Evolutionary conservation across 2,113 vertebrate genomes (phyloP), one percentile per base, ranked within the genome.

Genomic region (Eupsittula cactorum): DNA sequence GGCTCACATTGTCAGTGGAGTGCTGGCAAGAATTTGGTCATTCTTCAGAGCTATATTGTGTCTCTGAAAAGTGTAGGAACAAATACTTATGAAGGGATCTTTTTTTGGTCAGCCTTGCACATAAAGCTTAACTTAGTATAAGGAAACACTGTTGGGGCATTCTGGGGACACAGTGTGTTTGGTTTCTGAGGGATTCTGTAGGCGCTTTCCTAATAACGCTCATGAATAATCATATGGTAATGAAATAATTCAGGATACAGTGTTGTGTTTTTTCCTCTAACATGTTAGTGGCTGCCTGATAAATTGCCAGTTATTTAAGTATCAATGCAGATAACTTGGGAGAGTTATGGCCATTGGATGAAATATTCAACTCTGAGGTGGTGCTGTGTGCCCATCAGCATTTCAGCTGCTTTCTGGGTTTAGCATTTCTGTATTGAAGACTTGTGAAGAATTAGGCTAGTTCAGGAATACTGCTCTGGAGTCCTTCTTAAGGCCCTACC

Each of bases 231-330:
- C 5, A 44, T 49, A 33, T 7, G 9, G 8, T 67, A 71, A 44
- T 75, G 28, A 86, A 93, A 49, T 86, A 81, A 60, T 83, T 55
- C 19, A 21, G 6, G 28, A 11, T 69, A 55, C 59, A 39, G 28
- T 57, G 35, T 18, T n/a, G 13, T 0, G 0, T 21, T 53, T 79
- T 70, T 18, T 13, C 3, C 11, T 28, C 10, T 46, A 53, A 2
- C 7, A 9, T 77, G n/a, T 59, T 74, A n/a, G 19, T 41, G 47
- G 20, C 14, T 18, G 15, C 62, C 39, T 79, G 37, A 46, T 60
- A 87, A 63, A 27, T 33, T 63, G 10, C 15, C 7, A 4, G 16
- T 46, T 47, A 70, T 57, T 62, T 86, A 71, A 39, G 7, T 78
- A 16, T 37, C 21, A 8, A 6, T 77, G 65, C 21, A 13, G 63